Base-by-base conservation (phyloP, 2,797 vertebrate genomes). In the Clarias laeviceps region DNA sequence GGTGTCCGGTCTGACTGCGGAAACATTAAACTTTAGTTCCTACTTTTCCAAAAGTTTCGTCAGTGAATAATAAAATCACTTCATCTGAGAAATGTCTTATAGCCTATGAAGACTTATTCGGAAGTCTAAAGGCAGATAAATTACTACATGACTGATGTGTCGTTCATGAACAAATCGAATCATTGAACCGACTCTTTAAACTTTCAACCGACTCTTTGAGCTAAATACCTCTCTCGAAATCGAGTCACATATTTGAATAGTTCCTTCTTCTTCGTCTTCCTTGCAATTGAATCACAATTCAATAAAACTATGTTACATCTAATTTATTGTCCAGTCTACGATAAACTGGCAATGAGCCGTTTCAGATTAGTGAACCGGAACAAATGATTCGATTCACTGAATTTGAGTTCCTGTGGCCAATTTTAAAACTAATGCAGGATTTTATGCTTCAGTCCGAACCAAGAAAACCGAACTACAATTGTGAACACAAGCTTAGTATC, bases 1-100 rank as follows among this genome's bases (percentile, higher is more conserved):
- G 37, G 45, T 81, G 79, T 81, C 79, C 79, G 74, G 79, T 20
- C 40, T 54, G 62, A n/a, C 66, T 68, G 29, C 40, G 24, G 40
- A 65, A 54, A 81, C 66, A 32, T 11, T 8, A 57, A 57, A 34
- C 54, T 59, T 59, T 57, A 20, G 74, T 77, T 77, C 74, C 74
- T 77, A 17, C 50, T 32, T 20, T 18, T 32, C 18, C 12, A 57
- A 57, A 50, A 57, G 32, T 22, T 32, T 54, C 54, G 8, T 29
- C 2, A 22, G 4, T 34, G 0, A 34, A 77, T 32, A 32, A 57
- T 34, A 32, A 32, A 59, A 34, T 14, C 15, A 32, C 9, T 32
- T 57, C 32, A 32, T 77, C 1, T 59, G 27, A 20, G 57, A 57
- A 57, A 32, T 56, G 5, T 32, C 4, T 17, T 8, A 17, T 9